A percentile compares a stretch with the other conserved stretches of the same genome.
These are phyloP conservation scores for Lingula anatina DNA, from an alignment of 2,888 invertebrate species.

Conservation along the genomic window DNA sequence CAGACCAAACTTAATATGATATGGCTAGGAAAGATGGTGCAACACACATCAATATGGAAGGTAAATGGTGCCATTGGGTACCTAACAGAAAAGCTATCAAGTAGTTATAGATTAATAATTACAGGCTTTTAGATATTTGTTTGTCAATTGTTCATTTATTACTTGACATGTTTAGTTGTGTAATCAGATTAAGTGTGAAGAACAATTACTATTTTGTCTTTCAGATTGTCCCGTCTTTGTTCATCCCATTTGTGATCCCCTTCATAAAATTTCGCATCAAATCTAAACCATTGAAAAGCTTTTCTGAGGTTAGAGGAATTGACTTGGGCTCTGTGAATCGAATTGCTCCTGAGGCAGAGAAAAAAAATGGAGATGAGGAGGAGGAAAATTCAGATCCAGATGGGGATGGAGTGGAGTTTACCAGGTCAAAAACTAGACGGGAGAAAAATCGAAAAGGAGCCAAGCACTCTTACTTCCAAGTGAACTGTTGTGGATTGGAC, in stretches of 20 bases:
- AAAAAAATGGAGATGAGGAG: no score
- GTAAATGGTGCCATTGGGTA: constrained; percentile 18
- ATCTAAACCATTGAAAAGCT: constrained; percentile 5
- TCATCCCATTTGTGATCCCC: constrained; percentile 34
- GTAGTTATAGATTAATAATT: background rate
- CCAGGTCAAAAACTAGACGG: background rate
- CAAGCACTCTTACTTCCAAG: constrained; percentile 24
- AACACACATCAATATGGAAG: constrained; percentile 45
- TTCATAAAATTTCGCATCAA: constrained; percentile 36
- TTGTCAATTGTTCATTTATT: no score
- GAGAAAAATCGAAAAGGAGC: constrained; percentile 9
- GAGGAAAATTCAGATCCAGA: no score
- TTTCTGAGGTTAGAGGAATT: no score
- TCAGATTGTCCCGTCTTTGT: constrained; percentile 33
- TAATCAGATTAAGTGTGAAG: no score
- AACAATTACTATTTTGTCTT: constrained; percentile 7
- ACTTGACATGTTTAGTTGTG: no score
- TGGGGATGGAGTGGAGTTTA: no score
- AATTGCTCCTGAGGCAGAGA: no score
- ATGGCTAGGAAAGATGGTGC: constrained; percentile 50
- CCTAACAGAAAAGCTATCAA: background rate
- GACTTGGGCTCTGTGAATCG: no score
- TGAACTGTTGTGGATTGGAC: no score
- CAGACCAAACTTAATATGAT: constrained; percentile 50
- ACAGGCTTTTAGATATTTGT: background rate